Evolutionary conservation across 2,797 vertebrate genomes (phyloP).

Genomic region (Momotus momota): DNA sequence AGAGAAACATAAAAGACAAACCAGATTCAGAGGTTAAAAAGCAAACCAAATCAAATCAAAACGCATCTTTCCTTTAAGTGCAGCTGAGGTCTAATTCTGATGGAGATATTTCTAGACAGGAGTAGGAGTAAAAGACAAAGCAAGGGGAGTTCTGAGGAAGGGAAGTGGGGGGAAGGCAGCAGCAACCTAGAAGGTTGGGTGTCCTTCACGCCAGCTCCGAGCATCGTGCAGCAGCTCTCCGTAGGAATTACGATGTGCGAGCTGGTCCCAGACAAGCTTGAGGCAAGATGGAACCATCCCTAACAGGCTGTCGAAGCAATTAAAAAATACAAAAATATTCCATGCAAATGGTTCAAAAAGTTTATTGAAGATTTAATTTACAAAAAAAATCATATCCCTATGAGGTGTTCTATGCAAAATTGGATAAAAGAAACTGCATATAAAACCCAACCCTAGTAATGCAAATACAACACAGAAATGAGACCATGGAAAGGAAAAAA

Average conservation of each 20-base stretch:
- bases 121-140: neutral
- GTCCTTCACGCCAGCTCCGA: neutral
- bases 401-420: slow-evolving; percentile 84
- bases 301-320: neutral
- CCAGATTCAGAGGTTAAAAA: neutral
- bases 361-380: slow-evolving; percentile 85
- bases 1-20: neutral
- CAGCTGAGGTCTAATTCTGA: neutral
- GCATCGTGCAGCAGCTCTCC: neutral
- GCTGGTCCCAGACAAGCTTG: neutral
- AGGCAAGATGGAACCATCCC: neutral
- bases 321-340: neutral
- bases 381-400: slow-evolving; percentile 83
- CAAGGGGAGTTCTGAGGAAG: neutral
- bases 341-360: slow-evolving; percentile 73
- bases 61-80: neutral
- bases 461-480: slow-evolving; percentile 50
- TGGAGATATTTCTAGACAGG: neutral
- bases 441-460: slow-evolving; percentile 75
- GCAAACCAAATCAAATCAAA: neutral
- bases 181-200: neutral
- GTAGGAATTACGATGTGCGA: accelerated
- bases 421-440: slow-evolving; percentile 79
- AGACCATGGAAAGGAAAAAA: slow-evolving; percentile 20
- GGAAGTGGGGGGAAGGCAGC: neutral